Conservation (phyloP, 1,140 invertebrate species). For the Cheumatopsyche charites region DNA sequence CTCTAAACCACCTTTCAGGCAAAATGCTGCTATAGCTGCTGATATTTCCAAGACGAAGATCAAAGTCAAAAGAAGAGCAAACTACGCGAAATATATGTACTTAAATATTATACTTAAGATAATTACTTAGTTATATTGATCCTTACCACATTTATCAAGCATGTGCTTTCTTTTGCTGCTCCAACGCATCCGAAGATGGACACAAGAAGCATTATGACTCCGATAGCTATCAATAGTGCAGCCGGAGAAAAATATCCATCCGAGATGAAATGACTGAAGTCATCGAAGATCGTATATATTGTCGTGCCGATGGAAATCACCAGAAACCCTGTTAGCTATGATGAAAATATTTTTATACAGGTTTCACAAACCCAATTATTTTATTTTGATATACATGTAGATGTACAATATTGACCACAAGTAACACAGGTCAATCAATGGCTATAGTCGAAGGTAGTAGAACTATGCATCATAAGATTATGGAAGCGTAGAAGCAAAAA, state of each 20-base stretch:
- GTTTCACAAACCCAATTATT: not conserved
- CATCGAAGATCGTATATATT: conserved; percentile 73
- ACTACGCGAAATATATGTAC: conserved; percentile 62
- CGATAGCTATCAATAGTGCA: conserved; percentile 76
- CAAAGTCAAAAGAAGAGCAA: conserved; percentile 76
- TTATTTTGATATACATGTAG: too few relatives aligned
- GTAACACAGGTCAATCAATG: too few relatives aligned
- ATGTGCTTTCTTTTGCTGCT: conserved; percentile 81
- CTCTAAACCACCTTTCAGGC: conserved; percentile 68
- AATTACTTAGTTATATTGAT: conserved; percentile 52
- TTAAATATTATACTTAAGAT: conserved; percentile 39
- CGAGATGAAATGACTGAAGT: conserved; percentile 75
- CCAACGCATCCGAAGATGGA: conserved; percentile 83
- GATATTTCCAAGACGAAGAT: conserved; percentile 83
- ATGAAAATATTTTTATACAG: conserved; percentile 35
- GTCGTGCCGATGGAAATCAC: conserved; percentile 80
- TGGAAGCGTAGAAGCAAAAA: too few relatives aligned
- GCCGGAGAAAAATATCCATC: conserved; percentile 74
- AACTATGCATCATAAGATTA: too few relatives aligned
- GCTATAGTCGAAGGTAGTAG: too few relatives aligned
- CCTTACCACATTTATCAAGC: conserved; percentile 79
- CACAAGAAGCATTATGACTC: conserved; percentile 77
- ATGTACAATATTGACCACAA: too few relatives aligned
- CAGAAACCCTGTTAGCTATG: conserved; percentile 73
- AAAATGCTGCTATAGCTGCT: conserved; percentile 80